phyloP scores from a whole-genome alignment of 2,888 invertebrate genomes.

The Enchytraeus crypticus region DNA sequence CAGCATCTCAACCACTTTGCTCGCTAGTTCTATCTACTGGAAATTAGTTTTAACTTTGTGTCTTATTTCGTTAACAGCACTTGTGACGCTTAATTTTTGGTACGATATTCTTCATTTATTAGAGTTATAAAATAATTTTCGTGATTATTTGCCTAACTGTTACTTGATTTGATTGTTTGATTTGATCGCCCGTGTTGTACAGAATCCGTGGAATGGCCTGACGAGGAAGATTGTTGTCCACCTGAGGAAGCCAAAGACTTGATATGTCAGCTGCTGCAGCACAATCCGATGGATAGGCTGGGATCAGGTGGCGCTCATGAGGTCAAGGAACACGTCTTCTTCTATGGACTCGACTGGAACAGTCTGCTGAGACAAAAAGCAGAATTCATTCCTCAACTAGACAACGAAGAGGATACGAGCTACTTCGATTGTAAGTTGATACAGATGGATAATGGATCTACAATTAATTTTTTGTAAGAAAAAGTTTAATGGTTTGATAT shows the following conservation, averaged over 20 bases:
- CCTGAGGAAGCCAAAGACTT: conserved; percentile 85
- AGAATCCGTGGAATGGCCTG: conserved; percentile 99
- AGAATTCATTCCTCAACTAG: conserved; percentile 94
- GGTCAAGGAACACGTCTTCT: conserved; percentile 93
- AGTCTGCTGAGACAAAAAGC: conserved; percentile 89
- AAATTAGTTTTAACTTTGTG: no score
- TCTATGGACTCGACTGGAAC: conserved; percentile 89
- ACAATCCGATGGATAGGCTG: conserved; percentile 84
- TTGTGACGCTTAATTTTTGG: no score
- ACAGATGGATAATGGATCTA: no score
- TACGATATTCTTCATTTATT: no score
- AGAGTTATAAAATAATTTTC: no score
- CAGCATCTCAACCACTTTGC: no score
- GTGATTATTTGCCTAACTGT: no score
- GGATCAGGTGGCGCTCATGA: conserved; percentile 67
- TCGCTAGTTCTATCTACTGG: no score
- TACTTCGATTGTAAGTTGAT: conserved; percentile 85
- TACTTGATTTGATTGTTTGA: background rate
- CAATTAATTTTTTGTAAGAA: no score
- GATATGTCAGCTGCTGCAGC: conserved; percentile 76
- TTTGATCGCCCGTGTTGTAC: conserved; percentile 16
- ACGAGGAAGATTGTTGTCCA: conserved; percentile 78
- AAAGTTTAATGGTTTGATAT: no score
- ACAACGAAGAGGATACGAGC: conserved; percentile 82
- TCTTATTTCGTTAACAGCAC: no score